Evolutionary conservation across 2,113 vertebrate genomes (phyloP).

Genomic region (Coptodon rendalli): DNA sequence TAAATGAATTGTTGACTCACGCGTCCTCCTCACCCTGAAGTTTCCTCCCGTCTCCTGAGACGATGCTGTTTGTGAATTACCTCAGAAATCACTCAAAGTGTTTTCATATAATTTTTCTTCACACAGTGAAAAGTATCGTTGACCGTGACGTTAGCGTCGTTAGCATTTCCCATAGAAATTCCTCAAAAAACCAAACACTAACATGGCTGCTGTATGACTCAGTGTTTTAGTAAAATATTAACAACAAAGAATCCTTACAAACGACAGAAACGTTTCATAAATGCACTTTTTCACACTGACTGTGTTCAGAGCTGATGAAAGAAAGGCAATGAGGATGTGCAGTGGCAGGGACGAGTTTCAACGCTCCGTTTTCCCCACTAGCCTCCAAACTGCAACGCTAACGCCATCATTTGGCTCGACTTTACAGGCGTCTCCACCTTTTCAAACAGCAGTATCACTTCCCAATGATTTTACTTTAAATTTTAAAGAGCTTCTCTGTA

Average conservation of each 20-base stretch:
- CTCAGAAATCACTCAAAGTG: background rate
- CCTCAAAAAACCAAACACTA: background rate
- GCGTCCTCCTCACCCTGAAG: background rate
- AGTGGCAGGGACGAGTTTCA: background rate
- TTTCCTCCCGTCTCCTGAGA: background rate
- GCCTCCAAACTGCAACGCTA: background rate
- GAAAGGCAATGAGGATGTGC: constrained; percentile 32
- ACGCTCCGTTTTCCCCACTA: background rate
- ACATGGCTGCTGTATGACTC: background rate
- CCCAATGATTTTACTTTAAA: background rate
- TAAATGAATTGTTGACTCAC: background rate
- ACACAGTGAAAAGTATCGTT: background rate
- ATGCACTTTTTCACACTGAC: constrained; percentile 43
- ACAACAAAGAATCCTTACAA: background rate
- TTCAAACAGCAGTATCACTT: background rate
- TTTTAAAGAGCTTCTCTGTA: background rate
- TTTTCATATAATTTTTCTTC: background rate
- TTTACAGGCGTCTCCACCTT: background rate
- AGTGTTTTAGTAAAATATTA: background rate
- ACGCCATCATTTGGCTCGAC: background rate
- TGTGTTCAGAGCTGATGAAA: constrained; percentile 21
- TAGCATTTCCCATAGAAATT: background rate
- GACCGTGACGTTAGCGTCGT: background rate
- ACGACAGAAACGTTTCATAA: background rate
- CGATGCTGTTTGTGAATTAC: background rate